A percentile compares a stretch with the other conserved stretches of the same genome.
Evolutionary conservation across 2,797 vertebrate species (phyloP).

Genomic region (Sus cebifrons): DNA sequence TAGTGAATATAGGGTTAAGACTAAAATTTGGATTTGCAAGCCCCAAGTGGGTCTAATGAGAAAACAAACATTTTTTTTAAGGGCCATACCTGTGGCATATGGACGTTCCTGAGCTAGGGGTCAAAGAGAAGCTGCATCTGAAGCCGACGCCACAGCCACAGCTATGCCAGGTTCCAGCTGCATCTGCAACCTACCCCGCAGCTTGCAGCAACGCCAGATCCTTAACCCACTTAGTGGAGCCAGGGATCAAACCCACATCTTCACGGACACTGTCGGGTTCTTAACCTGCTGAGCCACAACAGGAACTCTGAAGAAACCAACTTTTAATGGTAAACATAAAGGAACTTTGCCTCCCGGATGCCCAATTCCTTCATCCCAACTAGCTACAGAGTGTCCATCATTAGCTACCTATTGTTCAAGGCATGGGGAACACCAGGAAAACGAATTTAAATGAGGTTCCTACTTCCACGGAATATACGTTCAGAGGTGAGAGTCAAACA

Average conservation of each 20-base stretch:
- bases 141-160: no score
- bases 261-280: no score
- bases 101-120: no score
- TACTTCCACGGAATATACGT: accelerated
- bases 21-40: neutral
- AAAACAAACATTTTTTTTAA: neutral
- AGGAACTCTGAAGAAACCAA: neutral
- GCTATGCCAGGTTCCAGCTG: no score
- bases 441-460: neutral
- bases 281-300: no score
- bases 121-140: no score
- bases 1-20: neutral
- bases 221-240: no score
- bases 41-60: neutral
- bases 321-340: neutral
- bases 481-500: neutral
- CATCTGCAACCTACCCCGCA: no score
- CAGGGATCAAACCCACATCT: no score
- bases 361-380: neutral
- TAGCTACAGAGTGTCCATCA: neutral
- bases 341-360: neutral
- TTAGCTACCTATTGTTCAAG: neutral
- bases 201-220: no score
- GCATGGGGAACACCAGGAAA: neutral
- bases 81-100: no score